A percentile compares a stretch with the other conserved stretches of the same genome.
phyloP scores from a whole-genome alignment of 2,113 vertebrate genomes.

The Tor tambroides region DNA sequence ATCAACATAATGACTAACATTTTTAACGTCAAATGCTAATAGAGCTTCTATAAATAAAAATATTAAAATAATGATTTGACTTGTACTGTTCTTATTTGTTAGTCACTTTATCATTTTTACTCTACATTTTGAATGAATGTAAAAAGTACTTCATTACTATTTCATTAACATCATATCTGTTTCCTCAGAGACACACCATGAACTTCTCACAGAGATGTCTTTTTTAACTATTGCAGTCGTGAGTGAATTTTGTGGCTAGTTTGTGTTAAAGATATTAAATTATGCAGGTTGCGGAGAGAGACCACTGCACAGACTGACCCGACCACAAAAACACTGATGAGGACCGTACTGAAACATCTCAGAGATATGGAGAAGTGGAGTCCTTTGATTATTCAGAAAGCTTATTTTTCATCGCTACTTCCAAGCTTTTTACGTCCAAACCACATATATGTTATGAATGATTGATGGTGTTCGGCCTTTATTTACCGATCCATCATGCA shows the following conservation, averaged over 20 bases:
- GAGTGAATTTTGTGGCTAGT: slow-evolving; percentile 37
- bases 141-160: not conserved
- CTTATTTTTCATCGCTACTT: not conserved
- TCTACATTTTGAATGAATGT: not conserved
- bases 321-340: slow-evolving; percentile 22
- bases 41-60: not conserved
- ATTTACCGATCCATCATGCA: slow-evolving; percentile 31
- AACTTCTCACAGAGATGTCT: not conserved
- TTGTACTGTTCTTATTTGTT: too few species aligned
- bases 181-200: not conserved
- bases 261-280: slow-evolving; percentile 49
- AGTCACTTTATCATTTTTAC: too few species aligned
- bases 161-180: not conserved
- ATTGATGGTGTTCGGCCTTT: slow-evolving; percentile 17
- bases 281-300: slow-evolving; percentile 32
- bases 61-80: too few species aligned
- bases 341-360: not conserved
- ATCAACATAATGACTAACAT: not conserved
- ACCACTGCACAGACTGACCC: slow-evolving; percentile 2
- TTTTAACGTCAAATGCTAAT: not conserved
- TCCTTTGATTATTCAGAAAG: not conserved
- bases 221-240: slow-evolving; percentile 13
- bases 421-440: not conserved
- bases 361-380: not conserved
- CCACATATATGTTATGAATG: slow-evolving; percentile 9